These are phyloP conservation scores for Seira ritae DNA, from an alignment of 2,888 invertebrate genomes.

Conservation along the genomic window DNA sequence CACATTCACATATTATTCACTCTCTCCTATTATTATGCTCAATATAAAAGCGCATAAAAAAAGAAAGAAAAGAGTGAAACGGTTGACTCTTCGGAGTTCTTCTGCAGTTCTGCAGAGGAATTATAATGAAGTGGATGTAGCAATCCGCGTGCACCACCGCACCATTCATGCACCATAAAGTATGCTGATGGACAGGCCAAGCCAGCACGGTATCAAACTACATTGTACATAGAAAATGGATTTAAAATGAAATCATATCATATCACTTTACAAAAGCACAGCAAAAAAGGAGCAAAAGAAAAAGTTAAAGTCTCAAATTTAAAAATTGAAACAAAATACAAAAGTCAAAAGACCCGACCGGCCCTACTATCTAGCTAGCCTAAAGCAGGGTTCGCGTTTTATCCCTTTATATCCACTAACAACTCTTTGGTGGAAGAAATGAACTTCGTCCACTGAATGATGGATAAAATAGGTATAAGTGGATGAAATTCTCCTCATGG, in stretches of 20 bases:
- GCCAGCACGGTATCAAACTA: slow-evolving; percentile 16
- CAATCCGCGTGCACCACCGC: slow-evolving; percentile 13
- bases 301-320: slow-evolving; percentile 1
- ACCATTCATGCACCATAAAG: slow-evolving; percentile 58
- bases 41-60: slow-evolving; percentile 7
- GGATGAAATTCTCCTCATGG: not conserved
- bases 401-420: no score
- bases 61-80: not conserved
- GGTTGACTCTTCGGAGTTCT: not conserved
- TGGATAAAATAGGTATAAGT: no score
- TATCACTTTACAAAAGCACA: no score
- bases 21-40: no score
- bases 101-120: slow-evolving; percentile 29
- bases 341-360: not conserved
- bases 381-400: no score
- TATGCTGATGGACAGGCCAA: slow-evolving; percentile 47
- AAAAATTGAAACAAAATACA: not conserved
- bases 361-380: no score
- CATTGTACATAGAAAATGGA: slow-evolving; percentile 47
- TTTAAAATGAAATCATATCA: slow-evolving; percentile 24
- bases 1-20: no score
- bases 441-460: no score
- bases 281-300: no score
- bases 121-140: slow-evolving; percentile 44
- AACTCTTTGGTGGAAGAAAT: no score